Percentiles rank a stretch among this genome's conserved stretches.
Evolutionary conservation across 2,888 invertebrate genomes (phyloP).

Genomic region (Coenonympha glycerion): DNA sequence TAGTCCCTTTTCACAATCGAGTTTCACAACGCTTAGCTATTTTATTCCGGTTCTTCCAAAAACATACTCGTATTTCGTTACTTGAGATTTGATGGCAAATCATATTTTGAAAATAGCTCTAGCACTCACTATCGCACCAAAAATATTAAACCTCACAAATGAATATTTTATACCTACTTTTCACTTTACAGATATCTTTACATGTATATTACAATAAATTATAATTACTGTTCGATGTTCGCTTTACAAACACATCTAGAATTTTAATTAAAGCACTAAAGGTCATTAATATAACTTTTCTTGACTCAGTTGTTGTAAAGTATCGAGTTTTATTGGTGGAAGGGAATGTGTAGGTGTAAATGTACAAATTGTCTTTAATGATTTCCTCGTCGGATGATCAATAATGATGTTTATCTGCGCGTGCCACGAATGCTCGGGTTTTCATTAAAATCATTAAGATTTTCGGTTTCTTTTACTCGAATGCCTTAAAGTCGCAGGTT

Average conservation of each 20-base stretch:
- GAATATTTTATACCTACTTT: no score
- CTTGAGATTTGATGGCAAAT: no score
- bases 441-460: slow-evolving; percentile 13
- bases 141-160: no score
- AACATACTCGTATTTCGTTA: no score
- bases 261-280: slow-evolving; percentile 8
- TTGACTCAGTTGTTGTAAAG: slow-evolving; percentile 8
- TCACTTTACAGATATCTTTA: no score
- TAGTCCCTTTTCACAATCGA: no score
- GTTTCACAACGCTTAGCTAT: no score
- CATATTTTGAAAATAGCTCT: no score
- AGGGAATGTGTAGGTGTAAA: slow-evolving; percentile 12
- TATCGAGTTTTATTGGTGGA: slow-evolving; percentile 5
- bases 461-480: slow-evolving; percentile 1
- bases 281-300: slow-evolving; percentile 18
- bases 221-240: background rate
- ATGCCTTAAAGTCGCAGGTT: background rate
- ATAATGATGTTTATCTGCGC: slow-evolving; percentile 8
- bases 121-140: no score
- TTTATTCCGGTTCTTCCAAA: no score
- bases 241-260: slow-evolving; percentile 3
- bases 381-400: slow-evolving; percentile 6
- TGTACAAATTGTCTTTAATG: slow-evolving; percentile 13
- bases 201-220: no score
- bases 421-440: slow-evolving; percentile 3